These are phyloP conservation scores for Beaufortia kweichowensis DNA, from an alignment of 2,113 vertebrate genomes.

Conservation along the genomic window DNA sequence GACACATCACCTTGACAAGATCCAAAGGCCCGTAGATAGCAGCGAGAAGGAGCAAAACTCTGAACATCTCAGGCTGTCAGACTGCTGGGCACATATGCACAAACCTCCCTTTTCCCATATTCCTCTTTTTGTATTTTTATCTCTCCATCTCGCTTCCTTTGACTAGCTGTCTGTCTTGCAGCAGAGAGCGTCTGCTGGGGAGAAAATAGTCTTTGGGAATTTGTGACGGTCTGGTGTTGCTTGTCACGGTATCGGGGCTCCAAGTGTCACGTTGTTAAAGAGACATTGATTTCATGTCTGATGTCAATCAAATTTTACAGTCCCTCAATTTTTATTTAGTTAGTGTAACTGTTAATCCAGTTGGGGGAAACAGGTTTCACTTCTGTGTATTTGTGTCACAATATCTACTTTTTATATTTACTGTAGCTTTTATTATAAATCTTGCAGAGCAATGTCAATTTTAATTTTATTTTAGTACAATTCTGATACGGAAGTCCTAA, in stretches of 20 bases:
- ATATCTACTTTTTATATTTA: background rate
- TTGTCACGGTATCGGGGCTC: slow-evolving; percentile 10
- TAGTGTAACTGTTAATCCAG: background rate
- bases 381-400: background rate
- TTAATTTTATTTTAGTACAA: too few species aligned
- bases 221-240: background rate
- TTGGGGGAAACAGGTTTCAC: too few species aligned
- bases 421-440: background rate
- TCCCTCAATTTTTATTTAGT: background rate
- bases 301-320: slow-evolving; percentile 12
- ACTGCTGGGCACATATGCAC: slow-evolving; percentile 15
- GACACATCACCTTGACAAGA: slow-evolving; percentile 49
- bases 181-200: background rate
- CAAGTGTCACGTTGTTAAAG: slow-evolving; percentile 3
- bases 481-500: too few species aligned
- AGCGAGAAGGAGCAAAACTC: slow-evolving; percentile 8
- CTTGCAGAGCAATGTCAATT: too few species aligned
- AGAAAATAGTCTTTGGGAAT: background rate
- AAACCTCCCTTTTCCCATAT: background rate
- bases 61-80: background rate
- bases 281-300: slow-evolving; percentile 14
- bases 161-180: slow-evolving; percentile 19
- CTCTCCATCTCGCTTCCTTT: slow-evolving; percentile 35
- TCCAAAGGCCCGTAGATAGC: slow-evolving; percentile 14
- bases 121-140: slow-evolving; percentile 18